These are phyloP conservation scores for Solea solea DNA, from an alignment of 2,113 vertebrate genomes.

Conservation along the genomic window DNA sequence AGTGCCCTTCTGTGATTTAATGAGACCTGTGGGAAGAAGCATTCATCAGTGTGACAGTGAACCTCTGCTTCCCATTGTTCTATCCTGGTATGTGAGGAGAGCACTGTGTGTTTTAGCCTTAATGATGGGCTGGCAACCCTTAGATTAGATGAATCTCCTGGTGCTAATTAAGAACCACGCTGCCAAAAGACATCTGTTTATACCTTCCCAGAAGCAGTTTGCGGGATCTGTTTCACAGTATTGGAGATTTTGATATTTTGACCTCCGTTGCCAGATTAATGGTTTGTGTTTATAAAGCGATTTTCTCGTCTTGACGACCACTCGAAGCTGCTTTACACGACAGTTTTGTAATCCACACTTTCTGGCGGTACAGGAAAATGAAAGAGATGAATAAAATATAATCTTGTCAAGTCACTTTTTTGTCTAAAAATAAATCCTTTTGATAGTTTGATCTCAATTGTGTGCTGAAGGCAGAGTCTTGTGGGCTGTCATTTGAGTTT, in stretches of 20 bases:
- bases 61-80: conserved; percentile 77
- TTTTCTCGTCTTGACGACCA: too few species aligned
- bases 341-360: too few species aligned
- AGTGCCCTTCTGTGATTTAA: conserved; percentile 76
- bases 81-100: conserved; percentile 57
- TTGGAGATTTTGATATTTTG: neutral
- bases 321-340: too few species aligned
- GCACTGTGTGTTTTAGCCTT: conserved; percentile 67
- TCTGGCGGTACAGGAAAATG: too few species aligned
- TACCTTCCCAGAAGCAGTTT: neutral
- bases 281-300: too few species aligned
- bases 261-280: too few species aligned
- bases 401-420: too few species aligned
- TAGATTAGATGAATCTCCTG: conserved; percentile 72
- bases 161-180: conserved; percentile 68
- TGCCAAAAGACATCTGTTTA: conserved; percentile 68
- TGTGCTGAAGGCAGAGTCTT: too few species aligned
- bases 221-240: neutral
- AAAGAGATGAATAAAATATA: too few species aligned
- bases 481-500: too few species aligned
- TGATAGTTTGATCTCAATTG: too few species aligned
- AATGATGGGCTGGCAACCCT: conserved; percentile 70
- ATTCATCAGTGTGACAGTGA: conserved; percentile 74
- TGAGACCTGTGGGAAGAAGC: conserved; percentile 74
- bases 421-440: too few species aligned